A percentile compares a stretch with the other conserved stretches of the same genome.
phyloP scores from a whole-genome alignment of 2,113 vertebrate species.

The Nothocercus nigrocapillus region DNA sequence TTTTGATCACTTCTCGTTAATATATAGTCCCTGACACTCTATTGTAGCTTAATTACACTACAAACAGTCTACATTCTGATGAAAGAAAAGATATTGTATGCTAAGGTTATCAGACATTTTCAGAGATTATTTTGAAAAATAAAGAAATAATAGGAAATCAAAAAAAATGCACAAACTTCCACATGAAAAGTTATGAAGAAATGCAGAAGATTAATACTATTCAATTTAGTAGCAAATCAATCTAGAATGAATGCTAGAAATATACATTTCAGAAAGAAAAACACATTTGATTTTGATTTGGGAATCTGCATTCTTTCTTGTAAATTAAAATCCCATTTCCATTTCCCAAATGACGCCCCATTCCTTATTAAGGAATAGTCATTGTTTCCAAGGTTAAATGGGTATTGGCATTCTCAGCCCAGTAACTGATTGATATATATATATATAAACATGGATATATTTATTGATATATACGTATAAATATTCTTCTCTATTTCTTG shows the following conservation, averaged over 20 bases:
- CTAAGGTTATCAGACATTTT: neutral
- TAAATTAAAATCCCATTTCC: neutral
- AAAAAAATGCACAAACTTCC: neutral
- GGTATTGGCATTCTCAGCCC: neutral
- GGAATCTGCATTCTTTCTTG: neutral
- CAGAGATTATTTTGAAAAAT: neutral
- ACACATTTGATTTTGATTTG: neutral
- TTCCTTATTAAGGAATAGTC: neutral
- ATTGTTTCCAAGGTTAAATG: neutral
- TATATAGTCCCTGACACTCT: neutral
- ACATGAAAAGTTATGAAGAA: neutral
- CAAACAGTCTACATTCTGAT: neutral
- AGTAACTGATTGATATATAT: neutral
- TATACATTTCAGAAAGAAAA: neutral
- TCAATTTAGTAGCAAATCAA: neutral
- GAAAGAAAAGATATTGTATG: neutral
- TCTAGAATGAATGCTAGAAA: neutral
- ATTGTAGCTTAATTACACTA: neutral
- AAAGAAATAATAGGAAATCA: neutral
- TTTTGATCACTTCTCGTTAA: neutral
- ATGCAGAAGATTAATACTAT: neutral
- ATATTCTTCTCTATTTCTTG: neutral
- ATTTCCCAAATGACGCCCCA: neutral
- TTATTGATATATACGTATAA: neutral
- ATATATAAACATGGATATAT: neutral